These are phyloP conservation scores for Echeneis naucrates DNA, from an alignment of 2,797 vertebrate species.

Conservation along the genomic window DNA sequence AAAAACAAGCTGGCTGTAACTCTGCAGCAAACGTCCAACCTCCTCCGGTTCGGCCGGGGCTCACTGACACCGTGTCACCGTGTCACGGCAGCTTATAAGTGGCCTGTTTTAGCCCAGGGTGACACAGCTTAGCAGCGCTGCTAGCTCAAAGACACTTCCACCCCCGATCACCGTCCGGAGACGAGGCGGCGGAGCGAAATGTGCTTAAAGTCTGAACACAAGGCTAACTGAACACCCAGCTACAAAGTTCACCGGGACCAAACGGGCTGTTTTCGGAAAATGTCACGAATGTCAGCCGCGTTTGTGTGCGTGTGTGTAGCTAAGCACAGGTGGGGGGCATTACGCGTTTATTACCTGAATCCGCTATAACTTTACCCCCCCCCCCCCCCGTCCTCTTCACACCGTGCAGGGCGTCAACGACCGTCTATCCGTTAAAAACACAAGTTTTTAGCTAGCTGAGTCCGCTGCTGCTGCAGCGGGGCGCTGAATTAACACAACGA, in stretches of 20 bases:
- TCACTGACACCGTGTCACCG: background rate
- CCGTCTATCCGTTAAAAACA: no score
- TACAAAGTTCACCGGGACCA: no score
- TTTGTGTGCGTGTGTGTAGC: no score
- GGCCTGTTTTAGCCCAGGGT: conserved; percentile 45
- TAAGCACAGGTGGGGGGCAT: background rate
- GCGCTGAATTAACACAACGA: no score
- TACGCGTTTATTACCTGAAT: background rate
- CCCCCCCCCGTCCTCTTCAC: no score
- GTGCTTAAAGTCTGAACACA: background rate
- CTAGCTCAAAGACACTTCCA: conserved; percentile 27
- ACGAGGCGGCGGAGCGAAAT: background rate
- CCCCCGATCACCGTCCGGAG: background rate
- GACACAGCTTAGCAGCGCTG: conserved; percentile 61
- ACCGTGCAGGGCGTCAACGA: background rate
- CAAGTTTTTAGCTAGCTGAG: conserved; percentile 1
- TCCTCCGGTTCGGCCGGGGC: background rate
- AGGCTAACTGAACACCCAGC: background rate
- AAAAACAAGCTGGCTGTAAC: background rate
- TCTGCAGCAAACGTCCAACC: background rate
- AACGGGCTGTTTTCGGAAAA: background rate
- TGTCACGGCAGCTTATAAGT: conserved; percentile 8
- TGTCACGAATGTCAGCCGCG: conserved; percentile 3
- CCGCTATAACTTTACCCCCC: background rate
- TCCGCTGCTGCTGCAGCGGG: background rate